Base-by-base conservation (phyloP, 2,888 invertebrate genomes). In the Amorpha juglandis region DNA sequence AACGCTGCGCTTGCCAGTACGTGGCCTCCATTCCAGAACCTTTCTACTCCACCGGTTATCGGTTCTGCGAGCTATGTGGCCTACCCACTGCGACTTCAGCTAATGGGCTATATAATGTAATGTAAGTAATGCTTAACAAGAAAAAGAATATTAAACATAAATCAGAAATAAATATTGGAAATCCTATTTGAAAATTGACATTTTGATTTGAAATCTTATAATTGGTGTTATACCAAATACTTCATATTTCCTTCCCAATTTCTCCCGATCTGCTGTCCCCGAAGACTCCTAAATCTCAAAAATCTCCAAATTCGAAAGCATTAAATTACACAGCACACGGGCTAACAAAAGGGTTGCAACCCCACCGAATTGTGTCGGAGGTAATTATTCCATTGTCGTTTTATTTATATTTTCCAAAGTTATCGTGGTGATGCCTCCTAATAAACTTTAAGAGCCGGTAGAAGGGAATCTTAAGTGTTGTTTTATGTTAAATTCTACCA, bases 331-430 rank as follows among this genome's bases (percentile, higher is more conserved):
- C 38, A 19, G 55, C 16, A 38, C 11, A 38, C 45, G 16, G 14
- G 38, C 16, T 16, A 6, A 48, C 48, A 50, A 33, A 55, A 65
- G 62, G 51, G 50, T 65, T 65, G 51, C 65, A 47, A 38, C 65
- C 51, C 62, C 50, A 65, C 50, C 12, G 19, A 16, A 3, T 50
- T 19, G 48, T 16, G 11, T 38, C 50, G 63, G 45, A 58, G 64
- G 64, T 65, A 65, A 65, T 65, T 65, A 65, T 65, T 48, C 64
- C 55, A 65, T 65, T 90, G 90, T 90, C 87, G 86, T 90, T 88
- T 90, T 91, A 90, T 91, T 91, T 90, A 91, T 90, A 91, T 89
- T 90, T 88, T 80, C 74, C 80, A 72, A 83, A 88, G 89, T 89
- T 91, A 91, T 90, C 89, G 75, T 79, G 67, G 74, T 78, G 83